phyloP scores from a whole-genome alignment of 1,140 invertebrate species.

The Drosophila tristis region DNA sequence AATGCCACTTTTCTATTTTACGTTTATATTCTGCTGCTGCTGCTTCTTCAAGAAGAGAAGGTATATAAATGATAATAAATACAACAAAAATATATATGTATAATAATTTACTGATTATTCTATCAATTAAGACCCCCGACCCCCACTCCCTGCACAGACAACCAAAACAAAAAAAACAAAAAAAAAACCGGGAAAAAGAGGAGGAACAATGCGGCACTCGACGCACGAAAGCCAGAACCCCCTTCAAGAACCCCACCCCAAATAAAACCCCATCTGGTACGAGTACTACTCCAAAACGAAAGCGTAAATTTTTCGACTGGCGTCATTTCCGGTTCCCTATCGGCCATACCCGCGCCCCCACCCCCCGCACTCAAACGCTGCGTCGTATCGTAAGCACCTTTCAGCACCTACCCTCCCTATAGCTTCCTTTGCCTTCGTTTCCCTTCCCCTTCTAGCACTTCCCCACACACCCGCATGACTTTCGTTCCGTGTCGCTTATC shows the following conservation, averaged over 20 bases:
- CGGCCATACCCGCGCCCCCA: background rate
- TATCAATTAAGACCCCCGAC: slow-evolving; percentile 53
- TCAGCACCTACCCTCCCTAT: slow-evolving; percentile 2
- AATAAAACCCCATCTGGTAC: background rate
- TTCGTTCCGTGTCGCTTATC: slow-evolving; percentile 67
- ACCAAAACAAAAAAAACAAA: background rate
- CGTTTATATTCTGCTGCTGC: slow-evolving; percentile 25
- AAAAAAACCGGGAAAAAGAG: background rate
- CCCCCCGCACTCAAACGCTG: slow-evolving; percentile 1
- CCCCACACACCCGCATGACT: slow-evolving; percentile 15
- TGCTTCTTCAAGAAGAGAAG: slow-evolving; percentile 37
- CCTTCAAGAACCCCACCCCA: background rate
- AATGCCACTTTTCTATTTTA: slow-evolving; percentile 13
- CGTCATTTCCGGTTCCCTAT: slow-evolving; percentile 70
- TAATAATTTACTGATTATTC: slow-evolving; percentile 56
- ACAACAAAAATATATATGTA: slow-evolving; percentile 35
- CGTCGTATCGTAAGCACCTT: slow-evolving; percentile 35
- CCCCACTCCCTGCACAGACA: background rate
- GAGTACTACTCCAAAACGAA: slow-evolving; percentile 1
- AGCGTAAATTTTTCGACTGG: slow-evolving; percentile 55
- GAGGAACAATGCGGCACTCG: background rate
- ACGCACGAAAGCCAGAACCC: slow-evolving; percentile 12
- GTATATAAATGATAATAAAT: slow-evolving; percentile 31
- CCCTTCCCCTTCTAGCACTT: background rate
- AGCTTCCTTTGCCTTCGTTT: slow-evolving; percentile 8